Evolutionary conservation across 2,888 invertebrate species (phyloP), one percentile per base, ranked within the genome.

Genomic region (Heliothis peltigera): DNA sequence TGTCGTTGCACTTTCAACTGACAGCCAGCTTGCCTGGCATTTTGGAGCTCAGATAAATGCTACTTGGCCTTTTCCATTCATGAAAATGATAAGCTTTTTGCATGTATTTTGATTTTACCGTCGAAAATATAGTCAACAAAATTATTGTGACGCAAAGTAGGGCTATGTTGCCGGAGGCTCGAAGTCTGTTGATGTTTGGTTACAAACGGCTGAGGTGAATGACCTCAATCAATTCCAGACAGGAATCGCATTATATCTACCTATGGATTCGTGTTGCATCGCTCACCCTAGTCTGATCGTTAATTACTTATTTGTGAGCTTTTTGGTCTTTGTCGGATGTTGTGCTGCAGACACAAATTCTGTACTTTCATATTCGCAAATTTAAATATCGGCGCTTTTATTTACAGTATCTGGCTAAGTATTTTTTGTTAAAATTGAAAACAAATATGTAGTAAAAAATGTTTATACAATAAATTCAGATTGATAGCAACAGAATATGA

Each of bases 141-240:
- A n/a, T 4, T 39, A 39, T 39, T n/a, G 5, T 39, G 15, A n/a
- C 39, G 15, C 4, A 15, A 15, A 15, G 0, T 35, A 35, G 7
- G 15, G 28, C 10, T 4, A 32, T 8, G 2, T 3, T 3, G 10
- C 32, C 8, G 12, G 32, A 2, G 10, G 10, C 8, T 25, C 8
- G 7, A 7, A 4, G 17, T 17, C 25, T 17, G 42, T 12, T 17
- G 42, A n/a, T 19, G 18, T 28, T 8, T 12, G 17, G 15, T 15
- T 18, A n/a, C 18, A 5, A 15, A 1, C 15, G 22, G 21, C 22
- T n/a, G 22, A 22, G 62, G 48, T 57, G 19, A 49, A 35, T 21
- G 49, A 32, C 4, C 49, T 12, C 43, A 43, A 49, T 46, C 44
- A 15, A 51, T 46, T 17, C 12, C 25, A 63, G 51, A 63, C 44